Percentiles rank a stretch among this genome's conserved stretches.
Conservation (phyloP, 2,113 vertebrate genomes). For the Hydrolagus affinis region DNA sequence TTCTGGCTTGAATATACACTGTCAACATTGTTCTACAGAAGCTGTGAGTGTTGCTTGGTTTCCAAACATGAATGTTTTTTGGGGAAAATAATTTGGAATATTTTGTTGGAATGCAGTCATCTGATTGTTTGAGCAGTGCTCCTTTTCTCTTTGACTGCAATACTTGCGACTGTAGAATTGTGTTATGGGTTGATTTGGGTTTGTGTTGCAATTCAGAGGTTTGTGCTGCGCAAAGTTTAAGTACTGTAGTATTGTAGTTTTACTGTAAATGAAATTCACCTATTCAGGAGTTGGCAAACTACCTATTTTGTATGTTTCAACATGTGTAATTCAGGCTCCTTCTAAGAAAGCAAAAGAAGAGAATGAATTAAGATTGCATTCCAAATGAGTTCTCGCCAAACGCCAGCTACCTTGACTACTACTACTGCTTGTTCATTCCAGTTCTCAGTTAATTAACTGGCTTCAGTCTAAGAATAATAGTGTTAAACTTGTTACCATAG, state of each 20-base stretch:
- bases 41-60: too few species aligned
- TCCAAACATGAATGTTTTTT: too few species aligned
- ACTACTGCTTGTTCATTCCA: too few species aligned
- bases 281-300: background rate
- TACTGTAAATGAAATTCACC: background rate
- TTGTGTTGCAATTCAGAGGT: background rate
- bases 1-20: too few species aligned
- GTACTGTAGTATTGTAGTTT: constrained; percentile 1
- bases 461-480: too few species aligned
- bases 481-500: too few species aligned
- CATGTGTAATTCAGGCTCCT: background rate
- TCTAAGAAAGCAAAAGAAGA: background rate
- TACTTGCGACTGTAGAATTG: background rate
- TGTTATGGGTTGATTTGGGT: background rate
- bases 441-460: too few species aligned
- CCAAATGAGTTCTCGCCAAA: background rate
- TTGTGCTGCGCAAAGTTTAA: background rate
- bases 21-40: too few species aligned
- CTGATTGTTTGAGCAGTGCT: background rate
- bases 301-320: constrained; percentile 7
- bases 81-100: background rate
- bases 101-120: background rate
- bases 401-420: too few species aligned
- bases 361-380: background rate
- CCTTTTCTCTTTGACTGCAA: background rate